Evolutionary conservation across 2,888 invertebrate species (phyloP).

Genomic region (Rotaria socialis): DNA sequence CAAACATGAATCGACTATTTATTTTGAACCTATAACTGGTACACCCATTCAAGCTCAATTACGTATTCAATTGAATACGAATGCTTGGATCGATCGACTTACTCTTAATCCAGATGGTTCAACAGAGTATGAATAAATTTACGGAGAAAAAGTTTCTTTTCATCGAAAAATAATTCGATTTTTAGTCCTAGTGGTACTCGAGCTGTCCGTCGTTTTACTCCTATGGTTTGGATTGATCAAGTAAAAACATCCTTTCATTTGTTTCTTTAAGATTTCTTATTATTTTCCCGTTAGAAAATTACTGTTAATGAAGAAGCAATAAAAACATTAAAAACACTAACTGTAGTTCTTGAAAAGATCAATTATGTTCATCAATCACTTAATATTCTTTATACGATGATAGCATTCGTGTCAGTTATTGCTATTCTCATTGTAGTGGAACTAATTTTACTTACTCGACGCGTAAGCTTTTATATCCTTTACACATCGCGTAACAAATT

Average conservation of each 20-base stretch:
- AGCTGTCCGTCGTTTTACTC: background rate
- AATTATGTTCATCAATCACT: background rate
- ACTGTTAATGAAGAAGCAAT: background rate
- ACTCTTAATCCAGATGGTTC: background rate
- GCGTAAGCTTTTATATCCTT: background rate
- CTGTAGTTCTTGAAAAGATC: background rate
- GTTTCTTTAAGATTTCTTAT: background rate
- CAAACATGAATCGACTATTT: slow-evolving; percentile 27
- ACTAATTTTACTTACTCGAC: background rate
- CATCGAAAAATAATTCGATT: too few species aligned
- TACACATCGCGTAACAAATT: too few species aligned
- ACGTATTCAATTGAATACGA: slow-evolving; percentile 15
- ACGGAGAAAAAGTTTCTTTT: too few species aligned
- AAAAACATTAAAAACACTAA: background rate
- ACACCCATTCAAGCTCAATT: background rate
- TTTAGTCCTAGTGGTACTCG: background rate
- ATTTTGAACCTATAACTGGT: slow-evolving; percentile 25
- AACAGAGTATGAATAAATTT: background rate
- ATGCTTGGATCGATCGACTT: background rate
- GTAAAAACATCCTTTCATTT: background rate
- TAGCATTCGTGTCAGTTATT: background rate
- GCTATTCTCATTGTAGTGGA: background rate
- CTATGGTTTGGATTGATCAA: slow-evolving; percentile 35
- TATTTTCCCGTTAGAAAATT: background rate
- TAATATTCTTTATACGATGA: background rate